phyloP scores from a whole-genome alignment of 30 jellyfish, hydroid and myxozoan species.

The Chironex yamaguchii region DNA sequence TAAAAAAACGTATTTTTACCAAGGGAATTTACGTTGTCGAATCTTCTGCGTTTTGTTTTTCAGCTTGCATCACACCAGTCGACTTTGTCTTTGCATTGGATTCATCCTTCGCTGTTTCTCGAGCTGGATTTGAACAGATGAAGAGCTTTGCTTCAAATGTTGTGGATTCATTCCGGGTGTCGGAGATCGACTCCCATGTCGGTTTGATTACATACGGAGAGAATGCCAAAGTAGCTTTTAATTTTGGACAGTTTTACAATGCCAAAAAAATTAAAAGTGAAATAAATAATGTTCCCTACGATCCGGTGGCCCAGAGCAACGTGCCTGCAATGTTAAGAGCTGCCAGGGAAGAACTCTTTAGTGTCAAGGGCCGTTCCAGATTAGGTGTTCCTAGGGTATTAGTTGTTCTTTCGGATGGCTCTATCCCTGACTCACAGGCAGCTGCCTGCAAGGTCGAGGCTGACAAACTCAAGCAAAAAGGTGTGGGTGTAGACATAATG shows the following conservation, averaged over 20 bases:
- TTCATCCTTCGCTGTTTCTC: constrained; percentile 45
- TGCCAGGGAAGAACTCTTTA: constrained; percentile 77
- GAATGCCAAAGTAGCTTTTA: constrained; percentile 48
- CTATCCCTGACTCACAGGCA: constrained; percentile 37
- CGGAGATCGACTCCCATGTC: constrained; percentile 82
- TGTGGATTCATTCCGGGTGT: constrained; percentile 72
- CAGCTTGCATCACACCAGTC: constrained; percentile 93
- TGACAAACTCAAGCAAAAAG: constrained; percentile 56
- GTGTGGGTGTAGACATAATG: constrained; percentile 77
- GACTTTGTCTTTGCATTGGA: constrained; percentile 94
- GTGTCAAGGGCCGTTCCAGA: constrained; percentile 82
- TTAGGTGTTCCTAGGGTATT: constrained; percentile 80
- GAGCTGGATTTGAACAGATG: constrained; percentile 67
- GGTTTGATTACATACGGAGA: constrained; percentile 75
- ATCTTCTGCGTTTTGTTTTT: no score
- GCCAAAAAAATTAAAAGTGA: constrained; percentile 63
- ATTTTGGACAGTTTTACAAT: constrained; percentile 66
- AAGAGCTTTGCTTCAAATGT: constrained; percentile 71
- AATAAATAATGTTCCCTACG: constrained; percentile 62
- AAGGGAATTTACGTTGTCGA: no score
- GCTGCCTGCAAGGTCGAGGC: constrained; percentile 66
- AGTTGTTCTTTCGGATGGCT: constrained; percentile 79
- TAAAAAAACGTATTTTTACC: no score
- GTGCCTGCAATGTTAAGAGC: constrained; percentile 41
- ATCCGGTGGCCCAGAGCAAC: constrained; percentile 57